Base-by-base conservation (phyloP, 1,140 invertebrate genomes). In the Danaus melanippus region DNA sequence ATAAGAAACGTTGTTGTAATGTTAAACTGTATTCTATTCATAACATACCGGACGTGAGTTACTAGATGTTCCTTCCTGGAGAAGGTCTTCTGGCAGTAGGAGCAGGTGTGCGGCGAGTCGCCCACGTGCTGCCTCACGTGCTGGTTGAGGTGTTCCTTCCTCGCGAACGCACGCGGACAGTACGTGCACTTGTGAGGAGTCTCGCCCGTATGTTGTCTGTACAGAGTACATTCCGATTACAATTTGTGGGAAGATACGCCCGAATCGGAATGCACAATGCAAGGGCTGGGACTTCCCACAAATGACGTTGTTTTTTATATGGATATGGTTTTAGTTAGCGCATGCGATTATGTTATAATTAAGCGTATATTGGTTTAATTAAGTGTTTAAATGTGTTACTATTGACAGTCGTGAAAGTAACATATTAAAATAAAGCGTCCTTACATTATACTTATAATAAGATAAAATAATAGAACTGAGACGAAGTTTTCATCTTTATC, bases 111-210 rank as follows among this genome's bases (percentile, higher is more conserved):
- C 53, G 93, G 92, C 74, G 92, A 93, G 81, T 95, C 94, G 63
- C 94, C 92, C 9, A 90, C 91, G 75, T 91, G 90, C 66, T 92
- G 90, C 9, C 92, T 87, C 50, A 93, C 88, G 86, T 84, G 80
- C 62, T 77, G 78, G 71, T 74, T 94, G 90, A 92, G 88, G 71
- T 92, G 90, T 80, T 91, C 93, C 90, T 96, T 96, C 71, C 94
- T 89, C 42, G 94, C 93, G 84, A 97, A 97, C 50, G 93, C 93
- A 84, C 96, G 96, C 46, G 92, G 91, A 84, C 96, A 97, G 73
- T 92, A 93, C 69, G 92, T 92, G 87, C 96, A 97, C 82, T 93
- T 92, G 83, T 94, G 93, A 49, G 93, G 93, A 58, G 92, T 92
- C 85, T 97, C 96, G 58, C 94, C 94, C 12, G 94, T 95, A 81